These are phyloP conservation scores for Trachymyrmex septentrionalis DNA, from an alignment of 1,140 invertebrate species.

Conservation along the genomic window DNA sequence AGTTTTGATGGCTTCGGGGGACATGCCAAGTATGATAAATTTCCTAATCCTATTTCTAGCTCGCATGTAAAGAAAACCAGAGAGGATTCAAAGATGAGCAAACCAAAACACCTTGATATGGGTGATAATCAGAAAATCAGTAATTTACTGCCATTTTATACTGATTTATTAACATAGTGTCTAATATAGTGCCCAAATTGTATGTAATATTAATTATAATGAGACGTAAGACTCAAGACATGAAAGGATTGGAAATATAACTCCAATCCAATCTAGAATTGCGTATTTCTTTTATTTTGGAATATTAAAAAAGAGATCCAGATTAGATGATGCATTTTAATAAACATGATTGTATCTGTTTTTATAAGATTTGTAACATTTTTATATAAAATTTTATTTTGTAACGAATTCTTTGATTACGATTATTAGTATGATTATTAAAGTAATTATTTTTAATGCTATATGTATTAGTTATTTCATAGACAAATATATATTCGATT, in stretches of 20 bases:
- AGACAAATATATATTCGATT: not conserved
- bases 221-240: not conserved
- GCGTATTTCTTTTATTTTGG: too few relatives aligned
- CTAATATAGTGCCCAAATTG: not conserved
- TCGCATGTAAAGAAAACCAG: conserved; percentile 50
- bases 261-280: too few relatives aligned
- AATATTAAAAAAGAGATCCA: not conserved
- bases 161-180: not conserved
- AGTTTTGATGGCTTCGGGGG: conserved; percentile 82
- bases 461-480: too few relatives aligned
- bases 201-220: not conserved
- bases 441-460: not conserved
- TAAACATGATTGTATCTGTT: too few relatives aligned
- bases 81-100: conserved; percentile 61
- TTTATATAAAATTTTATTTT: not conserved
- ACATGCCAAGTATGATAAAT: conserved; percentile 78
- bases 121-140: conserved; percentile 58
- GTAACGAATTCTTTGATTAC: not conserved
- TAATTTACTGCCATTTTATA: conserved; percentile 8
- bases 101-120: conserved; percentile 58
- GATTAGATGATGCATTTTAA: too few relatives aligned
- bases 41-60: conserved; percentile 68
- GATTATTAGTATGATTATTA: conserved; percentile 18
- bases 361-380: not conserved
- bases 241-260: too few relatives aligned